Percentiles rank a stretch among this genome's conserved stretches.
These are phyloP conservation scores for Pteria penguin DNA, from an alignment of 2,888 invertebrate species.

Conservation along the genomic window DNA sequence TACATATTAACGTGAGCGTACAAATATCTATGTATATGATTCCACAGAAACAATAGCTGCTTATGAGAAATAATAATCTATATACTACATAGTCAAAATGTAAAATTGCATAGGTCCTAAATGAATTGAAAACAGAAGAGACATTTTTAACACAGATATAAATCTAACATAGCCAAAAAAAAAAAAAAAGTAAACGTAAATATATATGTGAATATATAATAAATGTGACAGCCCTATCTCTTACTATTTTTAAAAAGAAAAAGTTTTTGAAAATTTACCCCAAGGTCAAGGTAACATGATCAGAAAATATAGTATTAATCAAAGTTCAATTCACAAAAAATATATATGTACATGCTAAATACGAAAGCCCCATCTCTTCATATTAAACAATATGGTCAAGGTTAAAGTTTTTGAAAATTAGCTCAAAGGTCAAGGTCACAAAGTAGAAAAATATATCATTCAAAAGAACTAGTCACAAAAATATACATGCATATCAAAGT, in stretches of 20 bases:
- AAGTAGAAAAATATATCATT: neutral
- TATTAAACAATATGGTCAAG: neutral
- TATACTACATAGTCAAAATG: no score
- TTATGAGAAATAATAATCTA: no score
- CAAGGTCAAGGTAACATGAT: neutral
- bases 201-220: neutral
- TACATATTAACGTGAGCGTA: no score
- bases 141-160: no score
- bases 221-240: neutral
- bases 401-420: neutral
- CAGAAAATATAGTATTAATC: neutral
- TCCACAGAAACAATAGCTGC: no score
- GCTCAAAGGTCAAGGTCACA: neutral
- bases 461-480: neutral
- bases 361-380: neutral
- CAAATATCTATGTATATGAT: no score
- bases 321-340: neutral
- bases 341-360: neutral
- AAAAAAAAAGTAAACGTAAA: neutral
- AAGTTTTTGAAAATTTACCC: neutral
- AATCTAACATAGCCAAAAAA: no score
- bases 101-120: no score
- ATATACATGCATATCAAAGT: neutral
- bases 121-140: no score
- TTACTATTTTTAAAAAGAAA: neutral